A percentile compares a stretch with the other conserved stretches of the same genome.
Conservation (phyloP, 2,113 vertebrate species). For the Gymnocephalus cernua region DNA sequence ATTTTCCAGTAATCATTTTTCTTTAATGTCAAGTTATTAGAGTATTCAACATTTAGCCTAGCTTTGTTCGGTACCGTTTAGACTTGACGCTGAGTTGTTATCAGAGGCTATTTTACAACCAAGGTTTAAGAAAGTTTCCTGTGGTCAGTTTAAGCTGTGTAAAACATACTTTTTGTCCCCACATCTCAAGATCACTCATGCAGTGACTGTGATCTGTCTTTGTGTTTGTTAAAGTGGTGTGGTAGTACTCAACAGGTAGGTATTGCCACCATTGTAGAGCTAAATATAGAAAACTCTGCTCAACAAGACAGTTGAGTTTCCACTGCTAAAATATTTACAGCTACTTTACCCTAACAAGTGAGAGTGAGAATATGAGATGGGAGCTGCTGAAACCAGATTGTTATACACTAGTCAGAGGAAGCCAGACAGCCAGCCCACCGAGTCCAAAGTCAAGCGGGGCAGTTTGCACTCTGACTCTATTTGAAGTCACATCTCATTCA, state of each 20-base stretch:
- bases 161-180: conserved; percentile 68
- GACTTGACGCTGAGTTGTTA: conserved; percentile 25
- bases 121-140: conserved; percentile 47
- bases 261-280: conserved; percentile 26
- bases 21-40: neutral
- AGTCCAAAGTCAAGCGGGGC: conserved; percentile 45
- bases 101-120: conserved; percentile 44
- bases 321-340: conserved; percentile 73
- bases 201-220: conserved; percentile 46
- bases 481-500: conserved; percentile 62
- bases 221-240: conserved; percentile 34
- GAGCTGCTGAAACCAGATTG: conserved; percentile 53
- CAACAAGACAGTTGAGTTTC: conserved; percentile 73
- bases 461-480: conserved; percentile 51
- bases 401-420: conserved; percentile 40
- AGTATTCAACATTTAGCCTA: neutral
- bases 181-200: conserved; percentile 76
- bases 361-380: conserved; percentile 54
- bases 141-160: conserved; percentile 53
- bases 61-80: neutral
- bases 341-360: conserved; percentile 66
- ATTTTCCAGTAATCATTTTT: neutral
- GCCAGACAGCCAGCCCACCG: conserved; percentile 22
- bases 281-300: conserved; percentile 71
- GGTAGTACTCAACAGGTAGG: conserved; percentile 67